These are phyloP conservation scores for Montipora capitata DNA, from an alignment of 92 coral and sea anemone species.

Conservation along the genomic window DNA sequence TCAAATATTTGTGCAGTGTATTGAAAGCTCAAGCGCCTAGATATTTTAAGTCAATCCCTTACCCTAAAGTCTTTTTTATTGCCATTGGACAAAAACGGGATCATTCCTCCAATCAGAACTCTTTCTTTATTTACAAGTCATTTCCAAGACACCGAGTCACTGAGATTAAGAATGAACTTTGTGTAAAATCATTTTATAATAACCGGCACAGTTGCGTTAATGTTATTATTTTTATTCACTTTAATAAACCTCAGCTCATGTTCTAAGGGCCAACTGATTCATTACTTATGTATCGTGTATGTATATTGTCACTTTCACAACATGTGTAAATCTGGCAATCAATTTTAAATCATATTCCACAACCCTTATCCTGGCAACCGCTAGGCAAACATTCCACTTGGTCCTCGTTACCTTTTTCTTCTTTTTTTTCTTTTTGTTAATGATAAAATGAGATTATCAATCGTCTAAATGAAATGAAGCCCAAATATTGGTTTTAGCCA, in stretches of 20 bases:
- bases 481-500: neutral
- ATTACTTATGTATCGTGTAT: constrained; percentile 20
- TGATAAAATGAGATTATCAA: neutral
- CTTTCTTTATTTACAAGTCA: neutral
- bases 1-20: constrained; percentile 38
- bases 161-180: constrained; percentile 30
- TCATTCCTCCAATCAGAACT: constrained; percentile 21
- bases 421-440: neutral
- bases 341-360: constrained; percentile 21
- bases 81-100: neutral
- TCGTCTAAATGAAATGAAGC: neutral
- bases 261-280: constrained; percentile 12
- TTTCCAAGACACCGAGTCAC: constrained; percentile 11
- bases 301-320: constrained; percentile 6
- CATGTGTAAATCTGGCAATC: constrained; percentile 26
- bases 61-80: constrained; percentile 12
- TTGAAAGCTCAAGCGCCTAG: neutral
- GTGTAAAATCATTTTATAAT: constrained; percentile 26
- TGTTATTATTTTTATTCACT: constrained; percentile 32
- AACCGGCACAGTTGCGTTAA: constrained; percentile 10
- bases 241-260: constrained; percentile 5
- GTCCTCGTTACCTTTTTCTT: neutral
- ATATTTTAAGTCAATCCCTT: neutral
- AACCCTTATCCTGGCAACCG: constrained; percentile 36
- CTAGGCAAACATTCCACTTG: neutral